Base-by-base conservation (phyloP, 2,113 vertebrate species). In the Ailurus styani region DNA sequence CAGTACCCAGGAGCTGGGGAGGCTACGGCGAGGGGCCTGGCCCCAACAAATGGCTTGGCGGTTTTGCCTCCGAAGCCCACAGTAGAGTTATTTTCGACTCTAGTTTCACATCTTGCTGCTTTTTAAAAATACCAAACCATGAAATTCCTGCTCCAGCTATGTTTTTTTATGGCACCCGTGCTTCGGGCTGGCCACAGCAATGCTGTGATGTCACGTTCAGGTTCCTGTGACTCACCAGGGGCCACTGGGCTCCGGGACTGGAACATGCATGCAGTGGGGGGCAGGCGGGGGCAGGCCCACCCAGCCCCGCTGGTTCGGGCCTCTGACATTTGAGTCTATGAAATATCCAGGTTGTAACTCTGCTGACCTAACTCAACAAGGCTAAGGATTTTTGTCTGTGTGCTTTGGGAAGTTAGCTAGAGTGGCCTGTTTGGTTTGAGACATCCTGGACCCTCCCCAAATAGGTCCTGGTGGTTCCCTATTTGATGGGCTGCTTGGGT, bases 61-160 rank as follows among this genome's bases (percentile, higher is more conserved):
- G 82, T 95, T 97, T 93, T 62, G 40, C 79, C 91, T 91, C 82
- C 40, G 93, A 95, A 97, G 79, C 93, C 81, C 82, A 95, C 78
- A 93, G 93, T 85, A 87, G 18, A 95, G 95, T 95, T 98, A 97
- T 97, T 98, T 97, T 96, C 95, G 42, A 95, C 88, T 97, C 86
- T 42, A 78, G 66, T 96, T 96, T 98, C 93, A 96, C 23, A 11
- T 98, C 87, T 96, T 96, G n/a, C 86, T 96, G 91, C 89, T 94
- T 97, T 97, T 93, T 97, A 93, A 97, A 97, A 97, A 85, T 94
- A 97, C 52, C 68, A 0, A 97, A 75, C 87, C 92, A 87, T 96
- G 96, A 94, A 94, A 93, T 96, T 94, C 81, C 86, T 97, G 81
- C 64, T 90, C 84, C 81, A 83, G 84, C 79, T 94, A 45, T 93